Evolutionary conservation across 2,113 vertebrate species (phyloP).

Genomic region (Pandion haliaetus): DNA sequence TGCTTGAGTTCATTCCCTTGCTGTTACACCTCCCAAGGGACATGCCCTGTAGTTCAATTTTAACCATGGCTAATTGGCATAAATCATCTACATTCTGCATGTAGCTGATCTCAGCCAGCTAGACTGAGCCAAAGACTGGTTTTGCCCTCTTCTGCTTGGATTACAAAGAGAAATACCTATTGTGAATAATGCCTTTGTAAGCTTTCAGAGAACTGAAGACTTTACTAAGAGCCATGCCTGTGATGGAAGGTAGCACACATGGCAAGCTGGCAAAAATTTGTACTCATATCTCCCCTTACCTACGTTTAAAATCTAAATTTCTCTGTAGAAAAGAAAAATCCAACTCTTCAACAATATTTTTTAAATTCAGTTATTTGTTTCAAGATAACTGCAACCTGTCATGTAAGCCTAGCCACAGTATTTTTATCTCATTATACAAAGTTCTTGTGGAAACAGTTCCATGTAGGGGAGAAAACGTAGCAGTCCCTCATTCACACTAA

Average conservation of each 20-base stretch:
- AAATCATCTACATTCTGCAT: background rate
- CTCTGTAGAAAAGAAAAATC: background rate
- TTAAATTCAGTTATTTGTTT: background rate
- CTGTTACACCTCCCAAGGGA: background rate
- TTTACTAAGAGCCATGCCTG: background rate
- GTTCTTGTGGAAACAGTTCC: background rate
- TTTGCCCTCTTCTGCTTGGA: background rate
- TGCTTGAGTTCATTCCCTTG: background rate
- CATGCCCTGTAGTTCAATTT: background rate
- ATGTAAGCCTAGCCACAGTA: background rate
- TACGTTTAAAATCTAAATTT: background rate
- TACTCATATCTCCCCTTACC: background rate
- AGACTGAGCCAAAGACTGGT: background rate
- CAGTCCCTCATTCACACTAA: background rate
- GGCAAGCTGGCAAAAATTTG: background rate
- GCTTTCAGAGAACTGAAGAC: background rate
- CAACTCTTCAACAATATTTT: background rate
- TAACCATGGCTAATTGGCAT: background rate
- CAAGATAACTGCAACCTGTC: background rate
- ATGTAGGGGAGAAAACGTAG: background rate
- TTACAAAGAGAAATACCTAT: background rate
- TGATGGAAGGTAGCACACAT: background rate
- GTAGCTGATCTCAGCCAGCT: background rate
- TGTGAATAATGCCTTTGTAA: background rate
- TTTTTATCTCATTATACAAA: background rate